phyloP scores from a whole-genome alignment of 2,797 vertebrate species.

The Echeneis naucrates region DNA sequence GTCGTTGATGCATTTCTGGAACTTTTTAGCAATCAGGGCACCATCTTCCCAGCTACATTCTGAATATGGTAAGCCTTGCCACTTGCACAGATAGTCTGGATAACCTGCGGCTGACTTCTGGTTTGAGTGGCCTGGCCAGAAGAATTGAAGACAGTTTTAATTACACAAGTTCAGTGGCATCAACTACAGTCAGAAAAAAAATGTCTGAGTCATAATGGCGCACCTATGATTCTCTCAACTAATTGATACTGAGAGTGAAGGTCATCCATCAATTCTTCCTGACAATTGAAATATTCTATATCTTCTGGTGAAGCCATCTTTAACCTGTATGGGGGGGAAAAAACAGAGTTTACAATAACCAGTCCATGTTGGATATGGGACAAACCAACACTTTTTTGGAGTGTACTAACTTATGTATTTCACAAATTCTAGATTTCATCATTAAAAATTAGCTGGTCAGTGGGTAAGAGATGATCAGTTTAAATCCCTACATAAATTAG shows the following conservation, averaged over 20 bases:
- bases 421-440: not conserved
- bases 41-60: slow-evolving; percentile 99
- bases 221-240: slow-evolving; percentile 98
- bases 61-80: slow-evolving; percentile 96
- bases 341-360: not conserved
- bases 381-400: slow-evolving; percentile 1
- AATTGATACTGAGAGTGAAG: slow-evolving; percentile 98
- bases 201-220: too few species aligned
- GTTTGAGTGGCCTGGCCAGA: slow-evolving; percentile 93
- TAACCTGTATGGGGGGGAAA: slow-evolving; percentile 89
- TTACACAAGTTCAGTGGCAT: not conserved
- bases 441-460: not conserved
- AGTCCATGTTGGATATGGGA: not conserved
- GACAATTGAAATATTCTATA: slow-evolving; percentile 97
- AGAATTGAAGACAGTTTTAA: not conserved
- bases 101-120: slow-evolving; percentile 97
- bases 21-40: slow-evolving; percentile 93
- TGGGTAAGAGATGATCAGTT: not conserved
- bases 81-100: slow-evolving; percentile 98
- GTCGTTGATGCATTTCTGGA: slow-evolving; percentile 93
- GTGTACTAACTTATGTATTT: not conserved
- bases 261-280: slow-evolving; percentile 96
- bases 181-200: slow-evolving; percentile 9
- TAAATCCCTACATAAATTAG: not conserved
- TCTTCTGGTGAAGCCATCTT: slow-evolving; percentile 97